Base-by-base conservation (phyloP, 92 coral and sea anemone genomes). In the Epizoanthus stellaris region DNA sequence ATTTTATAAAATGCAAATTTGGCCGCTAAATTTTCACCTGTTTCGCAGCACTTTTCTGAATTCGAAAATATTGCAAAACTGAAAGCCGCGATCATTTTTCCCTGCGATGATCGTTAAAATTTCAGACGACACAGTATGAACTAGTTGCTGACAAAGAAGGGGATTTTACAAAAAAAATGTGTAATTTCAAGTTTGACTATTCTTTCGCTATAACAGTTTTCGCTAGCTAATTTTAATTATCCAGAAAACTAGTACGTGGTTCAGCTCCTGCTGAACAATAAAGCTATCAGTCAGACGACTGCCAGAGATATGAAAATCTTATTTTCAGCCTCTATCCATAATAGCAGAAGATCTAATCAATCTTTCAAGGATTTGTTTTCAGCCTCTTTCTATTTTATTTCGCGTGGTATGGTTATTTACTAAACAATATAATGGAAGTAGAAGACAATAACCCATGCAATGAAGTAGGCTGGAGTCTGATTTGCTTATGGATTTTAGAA, bases 21-120 rank as follows among this genome's bases (percentile, higher is more conserved):
- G 49, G 30, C 34, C 10, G 17, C 6, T 15, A 74, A n/a, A 74
- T 74, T 47, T 74, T 49, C 80, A 74, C 80, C 80, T 74, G 80
- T 68, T 68, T 14, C 49, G 16, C 2, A 11, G 42, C 56, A 49
- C 12, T 49, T 6, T 49, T 49, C 56, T 49, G 56, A 49, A 49
- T 49, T 49, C 11, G 11, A 0, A 49, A 49, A 49, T 49, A 49
- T 49, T 49, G 56, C 56, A 8, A 49, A 49, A 49, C 56, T 13
- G 56, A 30, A 56, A 11, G 20, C 75, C 65, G 16, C 40, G 52
- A 30, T 17, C 7, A 30, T 17, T 15, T 6, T 43, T 43, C 36
- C 5, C 15, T 5, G 14, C 16, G 21, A 34, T 42, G 70, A 14
- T 42, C 53, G 30, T 43, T 42, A 75, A 23, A 23, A 17, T 17